Evolutionary conservation across 2,888 invertebrate species (phyloP).

Genomic region (Digitonthophagus gazella): DNA sequence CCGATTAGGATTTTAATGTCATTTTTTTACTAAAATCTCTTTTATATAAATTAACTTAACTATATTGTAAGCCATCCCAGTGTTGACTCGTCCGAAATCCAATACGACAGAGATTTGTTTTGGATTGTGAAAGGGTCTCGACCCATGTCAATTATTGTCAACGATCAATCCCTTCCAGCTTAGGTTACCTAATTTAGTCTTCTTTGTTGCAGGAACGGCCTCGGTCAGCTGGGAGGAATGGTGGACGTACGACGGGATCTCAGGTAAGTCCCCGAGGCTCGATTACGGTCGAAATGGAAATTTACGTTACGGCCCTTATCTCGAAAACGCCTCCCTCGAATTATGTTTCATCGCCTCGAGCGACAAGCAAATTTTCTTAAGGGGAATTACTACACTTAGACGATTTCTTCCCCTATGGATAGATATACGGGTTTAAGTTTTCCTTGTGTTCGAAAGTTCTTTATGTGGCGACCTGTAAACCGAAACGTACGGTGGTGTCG

Average conservation of each 20-base stretch:
- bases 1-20: neutral
- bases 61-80: neutral
- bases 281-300: conserved; percentile 22
- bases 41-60: neutral
- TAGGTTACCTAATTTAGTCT: conserved; percentile 17
- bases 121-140: conserved; percentile 22
- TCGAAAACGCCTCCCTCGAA: neutral
- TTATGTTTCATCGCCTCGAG: neutral
- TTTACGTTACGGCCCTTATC: conserved; percentile 6
- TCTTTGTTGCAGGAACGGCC: conserved; percentile 65
- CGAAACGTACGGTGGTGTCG: neutral
- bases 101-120: neutral
- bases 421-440: neutral
- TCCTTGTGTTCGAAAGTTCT: neutral
- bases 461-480: too few species aligned
- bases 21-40: neutral
- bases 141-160: conserved; percentile 46
- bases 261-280: conserved; percentile 64
- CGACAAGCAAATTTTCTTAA: neutral
- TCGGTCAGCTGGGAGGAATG: conserved; percentile 92
- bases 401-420: neutral
- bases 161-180: conserved; percentile 40
- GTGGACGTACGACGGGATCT: conserved; percentile 96
- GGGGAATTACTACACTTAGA: neutral
- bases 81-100: neutral